A percentile compares a stretch with the other conserved stretches of the same genome.
Conservation (phyloP, 2,113 vertebrate genomes). For the Heliornis fulica region DNA sequence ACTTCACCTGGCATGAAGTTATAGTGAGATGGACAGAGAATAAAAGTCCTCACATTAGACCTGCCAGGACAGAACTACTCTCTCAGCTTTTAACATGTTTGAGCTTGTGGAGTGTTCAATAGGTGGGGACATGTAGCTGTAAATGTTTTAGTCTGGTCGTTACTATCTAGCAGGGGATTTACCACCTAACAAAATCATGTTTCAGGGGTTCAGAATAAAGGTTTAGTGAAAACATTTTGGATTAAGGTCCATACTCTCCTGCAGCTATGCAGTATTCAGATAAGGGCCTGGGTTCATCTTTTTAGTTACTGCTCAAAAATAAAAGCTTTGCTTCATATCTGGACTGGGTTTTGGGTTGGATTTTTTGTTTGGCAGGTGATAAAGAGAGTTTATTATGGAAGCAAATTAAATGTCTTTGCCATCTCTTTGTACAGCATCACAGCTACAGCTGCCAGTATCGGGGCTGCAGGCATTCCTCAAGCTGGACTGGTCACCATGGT, state of each 20-base stretch:
- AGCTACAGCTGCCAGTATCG: conserved; percentile 95
- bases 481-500: conserved; percentile 98
- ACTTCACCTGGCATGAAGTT: not conserved
- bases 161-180: not conserved
- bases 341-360: too few relatives aligned
- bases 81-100: not conserved
- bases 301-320: not conserved
- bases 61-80: not conserved
- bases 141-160: not conserved
- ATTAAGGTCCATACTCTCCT: not conserved
- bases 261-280: not conserved
- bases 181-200: not conserved
- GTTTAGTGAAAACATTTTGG: not conserved
- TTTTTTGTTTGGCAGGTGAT: not conserved
- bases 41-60: not conserved
- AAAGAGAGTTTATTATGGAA: not conserved
- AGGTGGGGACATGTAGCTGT: not conserved
- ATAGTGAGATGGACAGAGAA: not conserved
- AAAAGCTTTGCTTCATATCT: not conserved
- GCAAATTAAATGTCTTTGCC: not conserved
- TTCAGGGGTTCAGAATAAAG: not conserved
- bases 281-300: not conserved
- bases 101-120: not conserved
- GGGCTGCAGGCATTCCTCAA: conserved; percentile 96
- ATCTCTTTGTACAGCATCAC: conserved; percentile 83